Base-by-base conservation (phyloP, 1,140 invertebrate genomes). In the Bombyx mandarina region DNA sequence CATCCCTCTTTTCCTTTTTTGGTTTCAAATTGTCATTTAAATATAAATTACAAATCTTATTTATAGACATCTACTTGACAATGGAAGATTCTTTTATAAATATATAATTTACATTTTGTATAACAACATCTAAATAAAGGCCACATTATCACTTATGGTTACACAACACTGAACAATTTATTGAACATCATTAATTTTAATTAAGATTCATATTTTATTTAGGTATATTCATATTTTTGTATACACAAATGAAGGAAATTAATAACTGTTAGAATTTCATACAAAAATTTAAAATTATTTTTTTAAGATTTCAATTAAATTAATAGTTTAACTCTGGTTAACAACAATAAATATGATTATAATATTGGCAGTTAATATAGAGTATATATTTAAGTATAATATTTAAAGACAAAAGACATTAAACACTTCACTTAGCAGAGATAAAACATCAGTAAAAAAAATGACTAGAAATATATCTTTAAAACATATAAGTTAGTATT, bases 91-190 rank as follows among this genome's bases (percentile, higher is more conserved):
- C 58, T 59, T 52, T 73, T 61, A 63, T 71, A 65, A 67, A 56
- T 65, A 64, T 51, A 9, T 35, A 26, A 8, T 51, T 35, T 51
- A 51, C 22, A 5, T 62, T 58, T 62, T 58, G 59, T 69, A 71
- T 73, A 73, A 61, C 70, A 61, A 66, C 49, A 64, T 69, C 59
- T 74, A 71, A 58, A 57, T 65, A 71, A 79, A 79, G 77, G 77
- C 77, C 77, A 75, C 77, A 65, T 68, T 77, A 75, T 75, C 73
- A 74, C 74, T 71, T 70, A 52, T 64, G 56, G 63, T 69, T 18
- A n/a, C 18, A 58, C 50, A 50, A 54, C 53, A 35, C 26, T 35
- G 26, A 35, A 35, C 26, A 35, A 35, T 35, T 35, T 35, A 35
- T 35, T 35, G 26, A 35, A 35, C 26, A 35, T 35, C 26, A 35